A percentile compares a stretch with the other conserved stretches of the same genome.
These are phyloP conservation scores for Stomatorhinus ivindoensis DNA, from an alignment of 2,113 vertebrate species.

Conservation along the genomic window DNA sequence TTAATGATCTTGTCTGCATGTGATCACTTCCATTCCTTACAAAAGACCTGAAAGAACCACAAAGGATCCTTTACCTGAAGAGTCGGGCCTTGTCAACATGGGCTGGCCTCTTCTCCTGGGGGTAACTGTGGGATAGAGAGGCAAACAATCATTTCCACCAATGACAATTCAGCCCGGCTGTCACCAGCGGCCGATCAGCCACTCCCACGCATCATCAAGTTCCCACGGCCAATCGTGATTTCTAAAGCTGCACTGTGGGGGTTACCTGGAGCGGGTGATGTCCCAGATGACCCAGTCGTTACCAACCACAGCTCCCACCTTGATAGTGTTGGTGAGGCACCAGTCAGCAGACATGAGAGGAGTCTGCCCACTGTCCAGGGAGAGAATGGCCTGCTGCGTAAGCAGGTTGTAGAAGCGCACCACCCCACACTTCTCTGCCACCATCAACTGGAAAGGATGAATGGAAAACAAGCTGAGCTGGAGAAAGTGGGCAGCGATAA, in stretches of 20 bases:
- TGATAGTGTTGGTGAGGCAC: constrained; percentile 88
- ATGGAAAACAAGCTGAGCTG: not conserved
- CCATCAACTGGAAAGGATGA: constrained; percentile 72
- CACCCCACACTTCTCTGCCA: constrained; percentile 87
- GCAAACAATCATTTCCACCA: not conserved
- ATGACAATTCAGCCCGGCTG: not conserved
- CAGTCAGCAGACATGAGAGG: constrained; percentile 90
- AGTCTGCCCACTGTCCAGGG: constrained; percentile 78
- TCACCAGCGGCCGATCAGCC: not conserved
- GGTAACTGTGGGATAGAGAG: constrained; percentile 69
- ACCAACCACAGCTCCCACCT: constrained; percentile 88
- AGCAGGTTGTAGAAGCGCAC: constrained; percentile 89
- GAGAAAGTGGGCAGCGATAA: not conserved
- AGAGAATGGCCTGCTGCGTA: constrained; percentile 86
- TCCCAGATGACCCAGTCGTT: constrained; percentile 96
- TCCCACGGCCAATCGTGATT: not conserved
- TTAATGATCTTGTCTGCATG: not conserved
- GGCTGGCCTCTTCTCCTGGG: constrained; percentile 83
- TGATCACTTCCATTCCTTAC: not conserved
- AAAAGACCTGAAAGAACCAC: not conserved
- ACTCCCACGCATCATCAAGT: not conserved
- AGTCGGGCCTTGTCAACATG: constrained; percentile 77
- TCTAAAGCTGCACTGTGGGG: not conserved
- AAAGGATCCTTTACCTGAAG: constrained; percentile 68
- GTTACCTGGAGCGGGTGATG: constrained; percentile 85